Conservation (phyloP, 1,140 invertebrate species). For the Agrypnia vestita region DNA sequence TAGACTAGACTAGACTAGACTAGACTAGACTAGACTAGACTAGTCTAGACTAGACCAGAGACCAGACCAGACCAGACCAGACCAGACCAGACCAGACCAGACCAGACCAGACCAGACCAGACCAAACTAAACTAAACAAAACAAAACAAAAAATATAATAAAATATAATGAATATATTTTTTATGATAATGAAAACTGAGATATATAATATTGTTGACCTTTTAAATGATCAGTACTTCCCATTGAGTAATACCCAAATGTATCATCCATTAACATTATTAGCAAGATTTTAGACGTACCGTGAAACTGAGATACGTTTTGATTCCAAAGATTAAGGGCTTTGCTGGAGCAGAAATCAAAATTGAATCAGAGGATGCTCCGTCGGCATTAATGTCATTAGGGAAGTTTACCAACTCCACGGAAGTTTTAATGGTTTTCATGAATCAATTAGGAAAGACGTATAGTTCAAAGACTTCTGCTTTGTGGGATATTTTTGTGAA, state of each 20-base stretch:
- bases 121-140: no score
- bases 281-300: background rate
- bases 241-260: background rate
- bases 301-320: slow-evolving; percentile 3
- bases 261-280: slow-evolving; percentile 28
- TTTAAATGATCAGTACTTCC: no score
- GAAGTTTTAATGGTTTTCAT: slow-evolving; percentile 57
- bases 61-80: no score
- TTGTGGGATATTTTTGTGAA: slow-evolving; percentile 37
- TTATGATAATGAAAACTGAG: no score
- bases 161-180: no score
- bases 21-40: no score
- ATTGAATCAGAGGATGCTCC: slow-evolving; percentile 57
- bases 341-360: slow-evolving; percentile 55
- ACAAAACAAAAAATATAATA: no score
- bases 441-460: slow-evolving; percentile 55
- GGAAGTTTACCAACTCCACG: slow-evolving; percentile 43
- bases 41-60: no score
- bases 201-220: no score
- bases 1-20: no score
- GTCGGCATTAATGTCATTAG: slow-evolving; percentile 55
- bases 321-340: slow-evolving; percentile 48
- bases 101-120: no score
- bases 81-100: no score
- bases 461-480: slow-evolving; percentile 44